These are phyloP conservation scores for Arrhopalites spinosus DNA, from an alignment of 2,888 invertebrate species.

Conservation along the genomic window DNA sequence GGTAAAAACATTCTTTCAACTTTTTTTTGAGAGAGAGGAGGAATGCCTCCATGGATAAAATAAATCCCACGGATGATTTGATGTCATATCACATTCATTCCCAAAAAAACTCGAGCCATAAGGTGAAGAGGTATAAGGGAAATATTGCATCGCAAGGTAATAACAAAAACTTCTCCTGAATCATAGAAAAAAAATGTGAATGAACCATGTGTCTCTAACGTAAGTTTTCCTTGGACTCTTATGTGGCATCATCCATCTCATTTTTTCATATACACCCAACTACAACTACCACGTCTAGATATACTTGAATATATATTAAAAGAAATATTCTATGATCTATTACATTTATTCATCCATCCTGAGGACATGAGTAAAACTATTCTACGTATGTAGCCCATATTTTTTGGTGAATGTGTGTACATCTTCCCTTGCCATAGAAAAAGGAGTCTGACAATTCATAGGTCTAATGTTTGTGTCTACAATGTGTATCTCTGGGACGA, in stretches of 20 bases:
- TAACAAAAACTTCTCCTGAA: background rate
- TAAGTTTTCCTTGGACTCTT: too few species aligned
- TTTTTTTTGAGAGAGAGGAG: conserved; percentile 20
- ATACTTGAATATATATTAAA: too few species aligned
- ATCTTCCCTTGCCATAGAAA: background rate
- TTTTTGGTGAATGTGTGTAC: too few species aligned
- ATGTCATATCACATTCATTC: conserved; percentile 9
- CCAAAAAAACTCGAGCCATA: conserved; percentile 21
- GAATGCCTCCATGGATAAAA: background rate
- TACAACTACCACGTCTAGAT: too few species aligned
- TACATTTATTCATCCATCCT: too few species aligned
- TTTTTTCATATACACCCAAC: too few species aligned
- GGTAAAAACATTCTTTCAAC: conserved; percentile 17
- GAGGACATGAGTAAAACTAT: too few species aligned
- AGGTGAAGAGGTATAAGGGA: conserved; percentile 9
- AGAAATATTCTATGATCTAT: too few species aligned
- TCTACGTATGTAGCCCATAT: too few species aligned
- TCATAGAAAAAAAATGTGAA: background rate
- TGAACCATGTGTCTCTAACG: conserved; percentile 2
- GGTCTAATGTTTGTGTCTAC: background rate
- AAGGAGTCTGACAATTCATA: background rate
- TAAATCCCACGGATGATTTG: conserved; percentile 17
- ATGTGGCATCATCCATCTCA: background rate
- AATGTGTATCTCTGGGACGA: background rate
- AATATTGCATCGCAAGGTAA: conserved; percentile 28